Evolutionary conservation across 2,113 vertebrate species (phyloP), one percentile per base, ranked within the genome.

Genomic region (Genyomyrus donnyi): DNA sequence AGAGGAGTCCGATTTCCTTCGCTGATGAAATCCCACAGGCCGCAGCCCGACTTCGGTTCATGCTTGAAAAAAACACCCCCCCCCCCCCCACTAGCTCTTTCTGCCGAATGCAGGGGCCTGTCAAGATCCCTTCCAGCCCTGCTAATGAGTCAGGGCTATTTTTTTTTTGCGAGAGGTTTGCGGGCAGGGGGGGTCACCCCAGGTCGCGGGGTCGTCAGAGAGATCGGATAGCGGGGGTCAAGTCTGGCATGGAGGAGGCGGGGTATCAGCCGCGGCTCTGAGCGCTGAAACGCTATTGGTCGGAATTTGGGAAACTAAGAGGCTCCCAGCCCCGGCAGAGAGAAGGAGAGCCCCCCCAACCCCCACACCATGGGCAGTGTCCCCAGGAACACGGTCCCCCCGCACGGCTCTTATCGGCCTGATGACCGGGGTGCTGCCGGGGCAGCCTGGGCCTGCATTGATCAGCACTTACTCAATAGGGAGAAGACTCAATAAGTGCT

Each of bases 221-320:
- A 35, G 85, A 31, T 87, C 21, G 49, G 85, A 17, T 53, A 31
- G 46, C 21, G 13, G 39, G 50, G 35, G 46, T 35, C 27, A 45
- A 17, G n/a, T 35, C 70, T 8, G 49, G 66, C 62, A n/a, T 27
- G 31, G 19, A 15, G n/a, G 77, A 35, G 77, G 50, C 31, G 19
- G 15, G 15, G 35, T 8, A 8, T 62, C 3, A 58, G n/a, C 2
- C 1, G 39, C 2, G 2, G 97, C 98, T 97, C 98, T 97, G 97
- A 98, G 98, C 98, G 97, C 98, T 98, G 19, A 39, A 98, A 98
- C 97, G 96, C 98, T 98, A 99, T 97, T 97, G 98, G 97, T 96
- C 98, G 98, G 98, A 99, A 99, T 99, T 97, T 98, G 97, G 98
- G 98, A 99, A 99, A 99, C 98, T 97, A 98, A 97, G 98, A 96